Evolutionary conservation across 1,140 invertebrate genomes (phyloP), one percentile per base, ranked within the genome.

Genomic region (Centruroides sculpturatus): DNA sequence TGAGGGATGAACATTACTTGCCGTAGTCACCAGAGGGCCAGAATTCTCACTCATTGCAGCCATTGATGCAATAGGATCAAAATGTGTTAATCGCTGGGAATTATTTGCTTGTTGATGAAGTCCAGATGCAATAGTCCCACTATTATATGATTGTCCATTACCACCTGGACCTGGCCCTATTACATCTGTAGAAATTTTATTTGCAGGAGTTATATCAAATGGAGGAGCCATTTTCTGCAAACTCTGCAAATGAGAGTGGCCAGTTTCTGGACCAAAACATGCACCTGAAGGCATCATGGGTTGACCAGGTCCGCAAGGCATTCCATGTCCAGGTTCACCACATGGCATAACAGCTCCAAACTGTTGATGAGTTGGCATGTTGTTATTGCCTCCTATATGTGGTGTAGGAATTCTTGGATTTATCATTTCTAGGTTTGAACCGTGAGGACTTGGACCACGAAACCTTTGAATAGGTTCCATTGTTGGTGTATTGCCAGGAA

Each of bases 21-120:
- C 76, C 57, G 79, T 78, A 66, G 79, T 81, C 9, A 82, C 78
- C 47, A 66, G n/a, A 55, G 66, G 64, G 35, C 59, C 58, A 54
- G 61, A 61, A 56, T 65, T 88, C 69, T 93, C 90, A 56, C 86
- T 90, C 91, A 93, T 94, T 72, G 93, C 89, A 35, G 90, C 89
- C 68, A 93, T 79, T 4, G 91, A 94, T 12, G 89, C 89, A 65
- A 94, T 93, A 0, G 91, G 90, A 77, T 94, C 91, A 73, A 93
- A 93, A 68, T 81, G 83, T 57, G 81, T 53, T 13, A 68, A 56
- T 34, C 67, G 35, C 35, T 68, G 68, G 35, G 60, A 53, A 47
- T 55, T 34, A 36, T 55, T 53, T 6, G 56, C 49, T 53, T 55
- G 58, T 23, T 50, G 46, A 59, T 59, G 23, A 55, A 57, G 51